A percentile compares a stretch with the other conserved stretches of the same genome.
Evolutionary conservation across 2,113 vertebrate species (phyloP).

Genomic region (Entomyzon cyanotis): DNA sequence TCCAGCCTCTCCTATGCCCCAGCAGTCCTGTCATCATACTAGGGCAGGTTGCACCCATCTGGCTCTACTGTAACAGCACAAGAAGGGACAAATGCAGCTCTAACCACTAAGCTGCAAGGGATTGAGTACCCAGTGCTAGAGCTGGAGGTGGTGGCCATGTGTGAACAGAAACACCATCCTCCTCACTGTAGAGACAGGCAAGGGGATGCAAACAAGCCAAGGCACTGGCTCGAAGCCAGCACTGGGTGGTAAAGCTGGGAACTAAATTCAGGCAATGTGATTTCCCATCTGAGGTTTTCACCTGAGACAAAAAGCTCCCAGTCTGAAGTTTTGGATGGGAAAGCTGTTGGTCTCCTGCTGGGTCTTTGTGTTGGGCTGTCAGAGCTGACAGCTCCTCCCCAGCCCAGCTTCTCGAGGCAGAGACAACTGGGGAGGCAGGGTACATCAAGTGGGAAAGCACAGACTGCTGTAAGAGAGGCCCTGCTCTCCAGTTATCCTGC

Average conservation of each 20-base stretch:
- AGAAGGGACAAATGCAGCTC: neutral
- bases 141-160: neutral
- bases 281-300: neutral
- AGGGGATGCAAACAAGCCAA: neutral
- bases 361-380: neutral
- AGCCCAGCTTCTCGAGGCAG: neutral
- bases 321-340: neutral
- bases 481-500: conserved; percentile 2
- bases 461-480: neutral
- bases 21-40: neutral
- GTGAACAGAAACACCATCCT: neutral
- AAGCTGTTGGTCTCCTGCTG: neutral
- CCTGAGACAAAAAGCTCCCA: neutral
- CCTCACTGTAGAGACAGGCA: neutral
- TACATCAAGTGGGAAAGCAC: neutral
- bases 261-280: neutral
- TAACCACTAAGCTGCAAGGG: neutral
- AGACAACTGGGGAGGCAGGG: neutral
- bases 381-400: neutral
- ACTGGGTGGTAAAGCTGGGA: neutral
- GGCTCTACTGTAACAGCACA: neutral
- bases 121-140: neutral
- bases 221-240: neutral
- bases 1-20: neutral
- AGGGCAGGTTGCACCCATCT: accelerated